phyloP scores from a whole-genome alignment of 2,113 vertebrate genomes.

The Plecturocebus donacophilus region DNA sequence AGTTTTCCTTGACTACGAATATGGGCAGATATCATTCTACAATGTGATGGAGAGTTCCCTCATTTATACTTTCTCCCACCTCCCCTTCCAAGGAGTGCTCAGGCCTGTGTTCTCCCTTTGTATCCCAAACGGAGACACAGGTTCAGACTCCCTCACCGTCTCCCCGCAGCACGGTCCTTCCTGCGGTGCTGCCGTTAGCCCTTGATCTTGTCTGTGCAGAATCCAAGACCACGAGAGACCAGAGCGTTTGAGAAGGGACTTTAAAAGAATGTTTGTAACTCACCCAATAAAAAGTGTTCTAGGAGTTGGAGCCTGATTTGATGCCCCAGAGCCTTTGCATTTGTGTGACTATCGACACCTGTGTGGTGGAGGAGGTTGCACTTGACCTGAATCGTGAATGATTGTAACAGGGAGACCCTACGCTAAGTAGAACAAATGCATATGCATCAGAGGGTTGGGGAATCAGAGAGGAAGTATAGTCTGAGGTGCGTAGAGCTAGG shows the following conservation, averaged over 20 bases:
- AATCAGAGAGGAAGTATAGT: neutral
- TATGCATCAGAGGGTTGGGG: neutral
- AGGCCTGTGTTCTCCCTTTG: conserved; percentile 66
- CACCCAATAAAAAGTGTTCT: neutral
- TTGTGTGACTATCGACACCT: neutral
- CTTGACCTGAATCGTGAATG: neutral
- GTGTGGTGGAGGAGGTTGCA: neutral
- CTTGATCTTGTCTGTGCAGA: neutral
- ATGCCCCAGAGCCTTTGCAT: neutral
- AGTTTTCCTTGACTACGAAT: conserved; percentile 56
- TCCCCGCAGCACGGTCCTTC: neutral
- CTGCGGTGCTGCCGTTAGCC: neutral
- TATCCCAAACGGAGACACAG: neutral
- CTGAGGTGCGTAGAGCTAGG: neutral
- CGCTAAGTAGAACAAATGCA: neutral
- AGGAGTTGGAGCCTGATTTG: neutral
- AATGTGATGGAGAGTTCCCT: conserved; percentile 14
- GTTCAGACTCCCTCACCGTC: conserved; percentile 42
- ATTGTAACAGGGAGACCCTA: neutral
- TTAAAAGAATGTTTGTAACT: neutral
- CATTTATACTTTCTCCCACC: conserved; percentile 60
- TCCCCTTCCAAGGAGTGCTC: conserved; percentile 31
- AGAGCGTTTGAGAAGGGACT: neutral
- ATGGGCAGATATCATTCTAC: conserved; percentile 65
- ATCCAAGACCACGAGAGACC: neutral